Percentiles rank a stretch among this genome's conserved stretches.
Evolutionary conservation across 2,888 invertebrate species (phyloP).

Genomic region (Brachypalpus laphriformis): DNA sequence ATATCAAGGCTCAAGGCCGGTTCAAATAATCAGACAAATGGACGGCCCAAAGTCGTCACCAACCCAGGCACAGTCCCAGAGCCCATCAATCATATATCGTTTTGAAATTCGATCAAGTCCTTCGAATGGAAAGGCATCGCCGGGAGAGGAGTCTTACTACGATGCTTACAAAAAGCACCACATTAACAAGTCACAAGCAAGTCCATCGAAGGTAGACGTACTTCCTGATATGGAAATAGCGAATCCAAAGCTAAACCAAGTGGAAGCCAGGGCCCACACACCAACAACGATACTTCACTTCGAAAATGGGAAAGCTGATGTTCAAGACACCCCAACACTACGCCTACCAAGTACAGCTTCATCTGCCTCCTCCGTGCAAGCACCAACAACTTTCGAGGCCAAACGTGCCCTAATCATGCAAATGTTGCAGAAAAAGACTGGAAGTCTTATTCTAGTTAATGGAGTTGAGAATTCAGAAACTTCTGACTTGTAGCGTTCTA

Average conservation of each 20-base stretch:
- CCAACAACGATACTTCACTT: constrained; percentile 47
- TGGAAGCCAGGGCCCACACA: constrained; percentile 11
- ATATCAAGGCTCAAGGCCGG: neutral
- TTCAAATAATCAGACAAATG: neutral
- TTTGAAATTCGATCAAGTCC: constrained; percentile 20
- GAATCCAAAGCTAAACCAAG: constrained; percentile 11
- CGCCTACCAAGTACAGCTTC: constrained; percentile 21
- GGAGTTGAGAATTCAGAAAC: constrained; percentile 76
- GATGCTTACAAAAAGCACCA: neutral
- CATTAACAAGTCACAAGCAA: neutral
- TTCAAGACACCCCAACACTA: neutral
- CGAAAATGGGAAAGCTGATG: constrained; percentile 32
- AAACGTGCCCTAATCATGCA: constrained; percentile 76
- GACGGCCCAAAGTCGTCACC: constrained; percentile 4
- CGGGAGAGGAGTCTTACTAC: neutral
- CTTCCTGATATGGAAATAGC: neutral
- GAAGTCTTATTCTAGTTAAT: constrained; percentile 75
- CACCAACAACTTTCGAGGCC: constrained; percentile 75
- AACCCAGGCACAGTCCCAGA: neutral
- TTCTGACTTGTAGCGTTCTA: constrained; percentile 48
- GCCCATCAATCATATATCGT: constrained; percentile 12
- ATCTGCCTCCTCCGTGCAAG: constrained; percentile 10
- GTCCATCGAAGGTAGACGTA: neutral
- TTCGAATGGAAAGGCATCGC: neutral
- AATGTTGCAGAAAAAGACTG: constrained; percentile 76